These are phyloP conservation scores for Paratrypauchen microcephalus DNA, from an alignment of 2,797 vertebrate species.

Conservation along the genomic window DNA sequence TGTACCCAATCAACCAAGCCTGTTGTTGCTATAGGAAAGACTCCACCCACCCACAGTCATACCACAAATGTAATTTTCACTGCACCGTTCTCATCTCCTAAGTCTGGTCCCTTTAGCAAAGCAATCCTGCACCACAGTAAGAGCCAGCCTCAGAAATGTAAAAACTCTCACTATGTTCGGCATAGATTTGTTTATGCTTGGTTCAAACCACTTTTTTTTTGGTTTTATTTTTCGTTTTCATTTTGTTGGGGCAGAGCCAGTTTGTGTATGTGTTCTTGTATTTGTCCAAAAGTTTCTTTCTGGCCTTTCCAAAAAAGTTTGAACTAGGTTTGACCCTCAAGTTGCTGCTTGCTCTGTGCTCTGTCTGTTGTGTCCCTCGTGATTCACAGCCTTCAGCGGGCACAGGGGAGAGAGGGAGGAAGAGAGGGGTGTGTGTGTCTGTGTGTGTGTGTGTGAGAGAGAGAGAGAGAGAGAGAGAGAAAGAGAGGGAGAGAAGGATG, in stretches of 20 bases:
- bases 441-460: too few relatives aligned
- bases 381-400: slow-evolving; percentile 51
- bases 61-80: slow-evolving; percentile 51
- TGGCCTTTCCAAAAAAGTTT: slow-evolving; percentile 52
- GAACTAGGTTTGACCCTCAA: slow-evolving; percentile 65
- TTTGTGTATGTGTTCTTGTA: neutral
- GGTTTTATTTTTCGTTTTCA: slow-evolving; percentile 5
- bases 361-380: slow-evolving; percentile 53
- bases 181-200: slow-evolving; percentile 34
- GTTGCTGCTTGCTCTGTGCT: slow-evolving; percentile 42
- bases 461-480: too few relatives aligned
- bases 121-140: slow-evolving; percentile 38
- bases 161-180: slow-evolving; percentile 42
- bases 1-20: neutral
- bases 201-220: neutral
- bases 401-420: slow-evolving; percentile 26
- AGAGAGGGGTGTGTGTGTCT: too few relatives aligned
- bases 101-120: slow-evolving; percentile 44
- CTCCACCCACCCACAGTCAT: neutral
- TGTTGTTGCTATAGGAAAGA: neutral
- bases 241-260: neutral
- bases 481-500: too few relatives aligned
- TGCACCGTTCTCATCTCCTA: slow-evolving; percentile 16
- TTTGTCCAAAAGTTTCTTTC: slow-evolving; percentile 39
- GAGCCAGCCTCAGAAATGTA: slow-evolving; percentile 41